A percentile compares a stretch with the other conserved stretches of the same genome.
phyloP scores from a whole-genome alignment of 2,113 vertebrate species.

The Callaeas wilsoni region DNA sequence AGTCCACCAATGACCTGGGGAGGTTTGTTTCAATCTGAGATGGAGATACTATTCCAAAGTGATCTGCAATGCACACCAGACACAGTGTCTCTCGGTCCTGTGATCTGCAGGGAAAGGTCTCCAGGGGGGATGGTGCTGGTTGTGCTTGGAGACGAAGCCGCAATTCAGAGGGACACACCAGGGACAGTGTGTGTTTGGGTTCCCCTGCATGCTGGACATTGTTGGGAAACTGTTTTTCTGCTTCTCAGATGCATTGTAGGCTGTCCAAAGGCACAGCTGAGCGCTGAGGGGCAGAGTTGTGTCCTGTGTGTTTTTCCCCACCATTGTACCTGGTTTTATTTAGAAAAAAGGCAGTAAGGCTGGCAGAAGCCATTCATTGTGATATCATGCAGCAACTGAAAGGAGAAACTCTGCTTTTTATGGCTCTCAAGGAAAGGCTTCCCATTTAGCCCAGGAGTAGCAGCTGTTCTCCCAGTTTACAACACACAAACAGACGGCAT shows the following conservation, averaged over 20 bases:
- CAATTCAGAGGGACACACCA: accelerated
- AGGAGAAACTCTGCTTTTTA: not conserved
- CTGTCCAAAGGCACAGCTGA: not conserved
- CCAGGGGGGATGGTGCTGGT: not conserved
- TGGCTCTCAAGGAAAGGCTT: not conserved
- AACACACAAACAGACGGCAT: not conserved
- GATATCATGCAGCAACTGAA: not conserved
- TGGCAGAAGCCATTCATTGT: not conserved
- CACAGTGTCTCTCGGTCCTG: not conserved
- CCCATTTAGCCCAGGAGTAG: not conserved
- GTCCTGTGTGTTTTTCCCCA: not conserved
- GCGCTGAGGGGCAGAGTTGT: not conserved
- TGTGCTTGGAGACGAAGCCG: not conserved
- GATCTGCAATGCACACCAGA: not conserved
- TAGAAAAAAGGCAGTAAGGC: not conserved
- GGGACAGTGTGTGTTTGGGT: accelerated
- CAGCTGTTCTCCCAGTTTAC: conserved; percentile 23
- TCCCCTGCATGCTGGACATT: not conserved
- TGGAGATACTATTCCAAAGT: not conserved
- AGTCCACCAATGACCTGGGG: not conserved
- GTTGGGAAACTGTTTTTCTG: not conserved
- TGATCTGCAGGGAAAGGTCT: not conserved
- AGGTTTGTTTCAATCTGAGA: not conserved
- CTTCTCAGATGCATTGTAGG: not conserved
- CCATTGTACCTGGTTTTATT: not conserved